Conservation (phyloP, 2,797 vertebrate species). For the Hoplostethus mediterraneus region DNA sequence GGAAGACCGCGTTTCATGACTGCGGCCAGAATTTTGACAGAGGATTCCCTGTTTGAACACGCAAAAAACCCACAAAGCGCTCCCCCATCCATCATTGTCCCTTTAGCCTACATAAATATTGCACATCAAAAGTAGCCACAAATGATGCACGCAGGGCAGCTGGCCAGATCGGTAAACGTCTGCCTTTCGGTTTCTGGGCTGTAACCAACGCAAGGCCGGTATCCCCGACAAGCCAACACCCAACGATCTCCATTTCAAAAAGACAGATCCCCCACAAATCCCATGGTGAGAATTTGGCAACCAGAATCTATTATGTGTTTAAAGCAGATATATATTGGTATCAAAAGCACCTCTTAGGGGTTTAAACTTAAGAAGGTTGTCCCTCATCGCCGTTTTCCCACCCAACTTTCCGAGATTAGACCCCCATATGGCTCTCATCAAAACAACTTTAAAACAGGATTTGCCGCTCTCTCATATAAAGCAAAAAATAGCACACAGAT, state of each 20-base stretch:
- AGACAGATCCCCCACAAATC: slow-evolving; percentile 64
- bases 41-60: slow-evolving; percentile 70
- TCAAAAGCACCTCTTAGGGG: slow-evolving; percentile 40
- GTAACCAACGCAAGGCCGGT: slow-evolving; percentile 63
- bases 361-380: slow-evolving; percentile 57
- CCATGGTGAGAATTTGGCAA: slow-evolving; percentile 66
- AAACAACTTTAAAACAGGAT: slow-evolving; percentile 62
- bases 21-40: slow-evolving; percentile 65
- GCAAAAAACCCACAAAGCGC: slow-evolving; percentile 60
- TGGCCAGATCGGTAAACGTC: slow-evolving; percentile 70
- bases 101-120: slow-evolving; percentile 72
- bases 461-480: slow-evolving; percentile 46
- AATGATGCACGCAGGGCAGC: slow-evolving; percentile 68
- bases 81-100: slow-evolving; percentile 67
- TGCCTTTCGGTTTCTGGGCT: slow-evolving; percentile 69
- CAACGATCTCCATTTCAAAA: slow-evolving; percentile 77
- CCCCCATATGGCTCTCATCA: slow-evolving; percentile 44
- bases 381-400: slow-evolving; percentile 48
- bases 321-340: slow-evolving; percentile 48
- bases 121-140: slow-evolving; percentile 76
- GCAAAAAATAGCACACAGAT: slow-evolving; percentile 56
- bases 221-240: slow-evolving; percentile 75
- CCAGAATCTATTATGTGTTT: slow-evolving; percentile 57
- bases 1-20: slow-evolving; percentile 48
- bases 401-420: slow-evolving; percentile 63